Conservation (phyloP, 2,113 vertebrate genomes). For the Scalopus aquaticus region DNA sequence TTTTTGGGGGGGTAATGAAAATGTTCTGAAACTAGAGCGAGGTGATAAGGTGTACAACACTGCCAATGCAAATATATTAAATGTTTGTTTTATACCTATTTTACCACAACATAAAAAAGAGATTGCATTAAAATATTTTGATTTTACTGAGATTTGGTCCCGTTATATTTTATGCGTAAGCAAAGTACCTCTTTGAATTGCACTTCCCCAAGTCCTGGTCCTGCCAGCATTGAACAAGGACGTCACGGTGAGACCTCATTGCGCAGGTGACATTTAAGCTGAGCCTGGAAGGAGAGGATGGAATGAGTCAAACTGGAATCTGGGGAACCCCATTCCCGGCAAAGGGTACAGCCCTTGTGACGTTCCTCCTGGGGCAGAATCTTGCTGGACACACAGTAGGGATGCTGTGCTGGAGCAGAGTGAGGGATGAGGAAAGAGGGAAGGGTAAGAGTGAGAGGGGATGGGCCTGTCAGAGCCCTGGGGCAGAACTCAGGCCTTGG, state of each 20-base stretch:
- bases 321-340: neutral
- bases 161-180: neutral
- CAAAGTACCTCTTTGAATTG: neutral
- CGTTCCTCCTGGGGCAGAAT: slow-evolving; percentile 27
- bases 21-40: neutral
- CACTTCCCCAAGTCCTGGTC: neutral
- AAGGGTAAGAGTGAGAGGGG: fast-evolving
- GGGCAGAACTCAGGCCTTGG: neutral
- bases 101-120: neutral
- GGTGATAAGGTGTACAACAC: neutral
- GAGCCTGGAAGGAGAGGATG: neutral
- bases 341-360: neutral
- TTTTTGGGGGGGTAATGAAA: no score
- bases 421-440: neutral
- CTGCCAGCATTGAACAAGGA: neutral
- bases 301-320: neutral
- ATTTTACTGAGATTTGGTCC: neutral
- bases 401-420: neutral
- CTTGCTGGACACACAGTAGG: neutral
- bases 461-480: no score
- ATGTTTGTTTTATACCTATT: neutral
- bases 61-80: neutral
- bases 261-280: neutral
- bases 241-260: neutral
- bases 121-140: neutral